A percentile compares a stretch with the other conserved stretches of the same genome.
Conservation (phyloP, 1,140 invertebrate genomes). For the Portunus trituberculatus region DNA sequence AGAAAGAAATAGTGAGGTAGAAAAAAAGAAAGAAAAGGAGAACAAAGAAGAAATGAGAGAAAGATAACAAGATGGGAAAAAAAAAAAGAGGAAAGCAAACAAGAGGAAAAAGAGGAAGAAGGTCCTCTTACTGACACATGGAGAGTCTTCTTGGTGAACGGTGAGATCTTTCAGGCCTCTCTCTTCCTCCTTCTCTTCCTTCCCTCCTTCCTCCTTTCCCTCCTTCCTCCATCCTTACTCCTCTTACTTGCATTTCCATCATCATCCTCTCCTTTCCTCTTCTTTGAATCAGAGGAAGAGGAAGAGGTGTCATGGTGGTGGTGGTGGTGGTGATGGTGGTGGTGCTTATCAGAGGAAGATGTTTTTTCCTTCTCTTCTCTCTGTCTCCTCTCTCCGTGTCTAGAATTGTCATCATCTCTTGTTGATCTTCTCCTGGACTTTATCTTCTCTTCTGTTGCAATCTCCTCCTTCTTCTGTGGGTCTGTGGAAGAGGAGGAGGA, state of each 20-base stretch:
- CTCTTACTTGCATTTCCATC: neutral
- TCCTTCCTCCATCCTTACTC: conserved; percentile 33
- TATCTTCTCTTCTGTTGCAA: conserved; percentile 40
- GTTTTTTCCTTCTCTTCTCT: conserved; percentile 51
- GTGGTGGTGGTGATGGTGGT: neutral
- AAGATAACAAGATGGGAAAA: neutral
- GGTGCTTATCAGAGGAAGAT: neutral
- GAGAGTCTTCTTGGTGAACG: conserved; percentile 66
- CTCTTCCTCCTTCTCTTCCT: conserved; percentile 53
- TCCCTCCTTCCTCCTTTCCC: conserved; percentile 26
- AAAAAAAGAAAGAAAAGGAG: too few species aligned
- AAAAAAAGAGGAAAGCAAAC: too few species aligned
- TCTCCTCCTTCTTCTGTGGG: conserved; percentile 53
- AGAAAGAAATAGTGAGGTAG: too few species aligned
- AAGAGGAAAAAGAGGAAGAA: neutral
- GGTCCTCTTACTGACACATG: conserved; percentile 70
- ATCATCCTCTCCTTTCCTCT: conserved; percentile 51
- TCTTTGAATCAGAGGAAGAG: neutral
- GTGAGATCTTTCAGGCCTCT: conserved; percentile 66
- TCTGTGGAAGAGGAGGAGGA: conserved; percentile 45
- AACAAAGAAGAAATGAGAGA: too few species aligned
- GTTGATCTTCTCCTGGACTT: conserved; percentile 62
- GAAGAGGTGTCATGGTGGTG: neutral
- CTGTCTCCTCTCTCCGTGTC: conserved; percentile 30
- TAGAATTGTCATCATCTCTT: conserved; percentile 50